phyloP scores from a whole-genome alignment of 1,140 invertebrate species.

The Polypedilum vanderplanki region DNA sequence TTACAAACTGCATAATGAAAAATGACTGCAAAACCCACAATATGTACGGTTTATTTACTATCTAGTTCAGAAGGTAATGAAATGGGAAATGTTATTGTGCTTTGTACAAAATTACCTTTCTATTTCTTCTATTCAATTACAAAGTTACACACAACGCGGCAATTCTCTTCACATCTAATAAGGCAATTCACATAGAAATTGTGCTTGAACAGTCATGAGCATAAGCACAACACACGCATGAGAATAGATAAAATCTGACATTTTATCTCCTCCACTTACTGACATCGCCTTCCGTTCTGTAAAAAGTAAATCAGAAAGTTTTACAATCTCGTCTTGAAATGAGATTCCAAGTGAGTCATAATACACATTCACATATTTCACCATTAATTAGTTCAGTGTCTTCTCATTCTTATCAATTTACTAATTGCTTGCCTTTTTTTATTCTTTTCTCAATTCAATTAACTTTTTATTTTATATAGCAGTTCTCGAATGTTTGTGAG shows the following conservation, averaged over 20 bases:
- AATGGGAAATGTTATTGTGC: conserved; percentile 11
- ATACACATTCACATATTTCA: conserved; percentile 11
- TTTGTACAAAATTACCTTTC: background rate
- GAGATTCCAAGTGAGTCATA: background rate
- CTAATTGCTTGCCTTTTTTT: background rate
- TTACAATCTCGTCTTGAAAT: background rate
- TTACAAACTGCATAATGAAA: too few relatives aligned
- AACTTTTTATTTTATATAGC: too few relatives aligned
- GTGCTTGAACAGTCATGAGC: background rate
- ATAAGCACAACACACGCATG: background rate
- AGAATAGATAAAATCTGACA: background rate
- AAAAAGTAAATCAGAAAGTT: background rate
- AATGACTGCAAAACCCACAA: too few relatives aligned
- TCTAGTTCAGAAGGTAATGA: background rate
- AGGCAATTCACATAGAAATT: background rate
- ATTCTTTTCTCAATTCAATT: background rate
- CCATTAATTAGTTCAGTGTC: conserved; percentile 18
- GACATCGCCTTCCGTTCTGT: background rate
- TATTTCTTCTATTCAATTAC: conserved; percentile 7
- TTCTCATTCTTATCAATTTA: conserved; percentile 8
- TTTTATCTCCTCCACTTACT: background rate
- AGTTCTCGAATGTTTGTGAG: too few relatives aligned
- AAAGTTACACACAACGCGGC: background rate
- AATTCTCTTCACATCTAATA: background rate
- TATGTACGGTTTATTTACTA: background rate